Base-by-base conservation (phyloP, 1,140 invertebrate genomes). In the Drosophila malerkotliana region DNA sequence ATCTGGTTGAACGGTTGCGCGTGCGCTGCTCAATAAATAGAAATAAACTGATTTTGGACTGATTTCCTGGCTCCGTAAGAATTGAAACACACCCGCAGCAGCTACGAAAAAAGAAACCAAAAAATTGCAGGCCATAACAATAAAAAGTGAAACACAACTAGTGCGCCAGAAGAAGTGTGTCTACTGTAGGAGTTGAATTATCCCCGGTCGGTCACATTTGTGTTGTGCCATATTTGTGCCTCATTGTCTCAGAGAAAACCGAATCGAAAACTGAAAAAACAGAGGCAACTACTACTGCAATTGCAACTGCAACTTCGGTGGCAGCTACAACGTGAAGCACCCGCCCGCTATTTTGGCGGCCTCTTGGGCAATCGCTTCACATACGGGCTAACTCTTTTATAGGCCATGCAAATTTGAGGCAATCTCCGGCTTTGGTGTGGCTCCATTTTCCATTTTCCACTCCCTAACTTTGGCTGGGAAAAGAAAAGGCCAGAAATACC, bases 301-400 rank as follows among this genome's bases (percentile, higher is more conserved):
- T 34, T 53, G 48, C 63, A 52, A 60, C 59, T 39, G 51, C 51
- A 62, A 62, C 49, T 21, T 32, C 58, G 51, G 51, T 66, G 32
- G 62, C 18, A 48, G 28, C 55, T 60, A 34, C 62, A 81, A 68
- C 63, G 55, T 61, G 37, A 67, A 60, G 61, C 68, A 68, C 62
- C 79, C 83, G 67, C 83, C 83, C 83, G 83, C 83, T 87, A 88
- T 60, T 83, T 87, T 79, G 62, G 67, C 76, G 48, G 72, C 58
- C 58, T 82, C 62, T 87, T 87, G 77, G 71, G 83, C 82, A 87
- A 87, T 58, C 18, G 34, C 18, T 37, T 48, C 72, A 54, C 41
- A 64, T 61, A 60, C 69, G 53, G 59, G 66, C 57, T 24, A 59
- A 66, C 60, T 66, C 44, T n/a, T 72, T 85, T 72, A 82, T 83